Percentiles rank a stretch among this genome's conserved stretches.
Evolutionary conservation across 2,113 vertebrate species (phyloP).

Genomic region (Cyanistes caeruleus): DNA sequence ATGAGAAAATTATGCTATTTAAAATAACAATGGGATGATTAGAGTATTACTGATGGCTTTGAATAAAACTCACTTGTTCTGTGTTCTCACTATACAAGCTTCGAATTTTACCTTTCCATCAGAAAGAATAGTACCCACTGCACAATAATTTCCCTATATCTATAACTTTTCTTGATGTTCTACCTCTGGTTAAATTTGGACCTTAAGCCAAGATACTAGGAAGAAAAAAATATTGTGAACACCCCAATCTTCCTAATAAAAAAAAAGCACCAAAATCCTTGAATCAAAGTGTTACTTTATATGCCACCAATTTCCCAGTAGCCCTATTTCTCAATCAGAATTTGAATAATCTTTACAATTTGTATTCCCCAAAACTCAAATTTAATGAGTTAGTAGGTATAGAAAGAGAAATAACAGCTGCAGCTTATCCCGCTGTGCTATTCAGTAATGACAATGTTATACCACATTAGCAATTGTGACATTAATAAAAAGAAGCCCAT

Average conservation of each 20-base stretch:
- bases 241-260: background rate
- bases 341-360: constrained; percentile 80
- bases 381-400: constrained; percentile 80
- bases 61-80: background rate
- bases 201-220: background rate
- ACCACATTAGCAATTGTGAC: constrained; percentile 83
- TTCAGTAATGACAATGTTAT: constrained; percentile 82
- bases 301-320: constrained; percentile 70
- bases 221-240: background rate
- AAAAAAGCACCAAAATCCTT: background rate
- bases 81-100: background rate
- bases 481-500: constrained; percentile 84
- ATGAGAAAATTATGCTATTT: background rate
- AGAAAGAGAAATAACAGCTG: constrained; percentile 79
- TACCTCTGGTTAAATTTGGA: constrained; percentile 26
- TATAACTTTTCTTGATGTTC: background rate
- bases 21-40: background rate
- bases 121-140: background rate
- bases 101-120: background rate
- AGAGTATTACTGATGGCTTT: background rate
- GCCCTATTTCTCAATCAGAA: constrained; percentile 78
- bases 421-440: constrained; percentile 74
- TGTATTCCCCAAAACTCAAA: constrained; percentile 79
- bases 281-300: constrained; percentile 73
- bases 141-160: background rate